These are phyloP conservation scores for Tenthredo mesomela DNA, from an alignment of 2,888 invertebrate species.

Conservation along the genomic window DNA sequence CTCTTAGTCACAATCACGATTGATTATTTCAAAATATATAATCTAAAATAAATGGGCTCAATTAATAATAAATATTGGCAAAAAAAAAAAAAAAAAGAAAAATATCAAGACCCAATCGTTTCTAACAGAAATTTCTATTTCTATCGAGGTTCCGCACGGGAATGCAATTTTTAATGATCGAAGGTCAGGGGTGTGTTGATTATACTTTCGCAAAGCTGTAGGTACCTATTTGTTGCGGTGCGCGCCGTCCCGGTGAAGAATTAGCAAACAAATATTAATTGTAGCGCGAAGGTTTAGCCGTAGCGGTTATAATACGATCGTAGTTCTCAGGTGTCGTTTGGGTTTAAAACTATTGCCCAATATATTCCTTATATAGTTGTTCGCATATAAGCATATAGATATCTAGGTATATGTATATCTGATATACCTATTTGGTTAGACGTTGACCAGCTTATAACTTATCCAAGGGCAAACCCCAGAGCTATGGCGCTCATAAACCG, in stretches of 20 bases:
- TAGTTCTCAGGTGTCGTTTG: background rate
- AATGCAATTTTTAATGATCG: background rate
- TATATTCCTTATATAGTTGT: background rate
- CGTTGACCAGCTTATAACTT: conserved; percentile 5
- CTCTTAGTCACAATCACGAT: background rate
- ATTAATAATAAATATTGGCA: background rate
- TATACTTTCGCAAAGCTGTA: background rate
- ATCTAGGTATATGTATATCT: background rate
- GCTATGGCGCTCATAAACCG: conserved; percentile 1
- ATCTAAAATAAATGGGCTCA: background rate
- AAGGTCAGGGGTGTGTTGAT: conserved; percentile 21
- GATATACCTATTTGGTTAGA: conserved; percentile 16
- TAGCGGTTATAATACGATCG: background rate
- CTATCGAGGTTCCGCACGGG: background rate
- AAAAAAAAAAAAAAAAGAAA: background rate
- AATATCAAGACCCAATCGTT: background rate
- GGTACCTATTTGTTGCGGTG: no score
- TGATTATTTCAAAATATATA: background rate
- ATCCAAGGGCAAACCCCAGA: background rate
- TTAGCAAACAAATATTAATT: conserved; percentile 40
- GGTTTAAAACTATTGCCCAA: conserved; percentile 2
- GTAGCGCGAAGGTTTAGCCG: conserved; percentile 40
- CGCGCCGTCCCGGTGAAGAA: background rate
- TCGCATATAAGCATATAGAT: background rate
- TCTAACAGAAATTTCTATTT: background rate